Percentiles rank a stretch among this genome's conserved stretches.
Evolutionary conservation across 2,797 vertebrate species (phyloP).

Genomic region (Protonibea diacanthus): DNA sequence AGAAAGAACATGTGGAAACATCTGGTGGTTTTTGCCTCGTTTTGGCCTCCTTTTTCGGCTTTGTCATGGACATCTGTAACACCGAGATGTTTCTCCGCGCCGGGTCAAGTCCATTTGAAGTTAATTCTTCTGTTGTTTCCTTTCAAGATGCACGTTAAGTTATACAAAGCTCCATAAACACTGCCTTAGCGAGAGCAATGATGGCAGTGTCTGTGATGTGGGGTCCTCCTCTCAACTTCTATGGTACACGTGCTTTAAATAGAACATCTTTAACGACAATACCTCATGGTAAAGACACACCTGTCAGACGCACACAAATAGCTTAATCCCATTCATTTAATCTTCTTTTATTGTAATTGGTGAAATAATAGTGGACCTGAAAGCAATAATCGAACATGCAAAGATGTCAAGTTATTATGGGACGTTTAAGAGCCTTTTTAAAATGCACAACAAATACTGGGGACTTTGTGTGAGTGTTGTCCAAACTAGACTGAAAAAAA

Average conservation of each 20-base stretch:
- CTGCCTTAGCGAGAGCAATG: conserved; percentile 23
- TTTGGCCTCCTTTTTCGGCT: conserved; percentile 68
- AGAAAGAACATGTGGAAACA: conserved; percentile 68
- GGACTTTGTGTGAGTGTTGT: conserved; percentile 52
- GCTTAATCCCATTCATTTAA: neutral
- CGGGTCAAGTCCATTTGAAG: conserved; percentile 65
- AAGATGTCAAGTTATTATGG: conserved; percentile 38
- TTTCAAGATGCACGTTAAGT: conserved; percentile 66
- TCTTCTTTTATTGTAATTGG: conserved; percentile 16
- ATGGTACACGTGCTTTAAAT: conserved; percentile 17
- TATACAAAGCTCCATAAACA: conserved; percentile 63
- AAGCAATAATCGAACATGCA: conserved; percentile 12
- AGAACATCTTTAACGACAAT: conserved; percentile 11
- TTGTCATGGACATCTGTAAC: conserved; percentile 69
- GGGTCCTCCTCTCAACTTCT: conserved; percentile 22
- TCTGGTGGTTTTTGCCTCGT: conserved; percentile 72
- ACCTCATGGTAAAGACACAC: neutral
- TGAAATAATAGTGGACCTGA: conserved; percentile 18
- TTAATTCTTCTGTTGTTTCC: conserved; percentile 68
- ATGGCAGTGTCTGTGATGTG: conserved; percentile 49
- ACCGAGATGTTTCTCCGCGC: conserved; percentile 50
- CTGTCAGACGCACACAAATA: neutral
- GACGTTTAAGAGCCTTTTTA: conserved; percentile 53
- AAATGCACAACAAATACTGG: conserved; percentile 45
- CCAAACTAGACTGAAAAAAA: conserved; percentile 35